A percentile compares a stretch with the other conserved stretches of the same genome.
Evolutionary conservation across 64 coral and sea anemone species (phyloP).

Genomic region (Astreopora myriophthalma): DNA sequence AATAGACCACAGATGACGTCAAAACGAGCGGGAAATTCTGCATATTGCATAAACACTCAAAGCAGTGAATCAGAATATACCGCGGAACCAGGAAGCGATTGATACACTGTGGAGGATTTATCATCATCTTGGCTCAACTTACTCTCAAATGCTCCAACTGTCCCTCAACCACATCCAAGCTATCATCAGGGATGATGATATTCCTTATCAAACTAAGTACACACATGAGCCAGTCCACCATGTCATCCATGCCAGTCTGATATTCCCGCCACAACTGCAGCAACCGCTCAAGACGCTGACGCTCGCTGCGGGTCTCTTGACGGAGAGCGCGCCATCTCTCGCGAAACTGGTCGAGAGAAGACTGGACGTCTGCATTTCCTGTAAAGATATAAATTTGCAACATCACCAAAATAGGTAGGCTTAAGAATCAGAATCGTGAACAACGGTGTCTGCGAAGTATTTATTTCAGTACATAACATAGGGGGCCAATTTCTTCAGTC

Average conservation of each 20-base stretch:
- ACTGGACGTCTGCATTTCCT: slow-evolving; percentile 74
- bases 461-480: too few relatives aligned
- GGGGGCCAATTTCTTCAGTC: too few relatives aligned
- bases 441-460: too few relatives aligned
- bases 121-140: neutral
- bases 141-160: slow-evolving; percentile 75
- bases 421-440: too few relatives aligned
- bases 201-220: slow-evolving; percentile 62
- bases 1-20: too few relatives aligned
- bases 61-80: too few relatives aligned
- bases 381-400: neutral
- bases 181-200: slow-evolving; percentile 42
- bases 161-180: slow-evolving; percentile 67
- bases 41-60: too few relatives aligned
- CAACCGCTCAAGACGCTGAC: slow-evolving; percentile 76
- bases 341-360: slow-evolving; percentile 53
- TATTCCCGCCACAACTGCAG: slow-evolving; percentile 90
- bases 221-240: slow-evolving; percentile 84
- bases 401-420: too few relatives aligned
- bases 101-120: neutral
- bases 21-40: too few relatives aligned
- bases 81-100: too few relatives aligned
- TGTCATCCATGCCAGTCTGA: slow-evolving; percentile 81
- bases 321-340: slow-evolving; percentile 87
- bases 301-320: slow-evolving; percentile 67